Evolutionary conservation across 2,113 vertebrate genomes (phyloP).

Genomic region (Stegastes partitus): DNA sequence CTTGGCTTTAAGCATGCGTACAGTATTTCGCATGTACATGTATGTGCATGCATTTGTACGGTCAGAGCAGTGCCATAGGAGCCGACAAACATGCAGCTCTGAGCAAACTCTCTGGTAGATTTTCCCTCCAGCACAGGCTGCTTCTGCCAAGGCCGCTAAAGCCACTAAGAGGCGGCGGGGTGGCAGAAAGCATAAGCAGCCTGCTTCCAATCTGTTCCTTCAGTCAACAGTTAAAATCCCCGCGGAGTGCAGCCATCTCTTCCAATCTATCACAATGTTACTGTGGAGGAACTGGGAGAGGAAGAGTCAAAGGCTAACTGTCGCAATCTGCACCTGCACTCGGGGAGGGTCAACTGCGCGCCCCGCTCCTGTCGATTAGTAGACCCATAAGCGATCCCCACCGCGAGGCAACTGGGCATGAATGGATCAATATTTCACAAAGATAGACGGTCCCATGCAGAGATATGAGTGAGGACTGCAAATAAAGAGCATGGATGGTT

Average conservation of each 20-base stretch:
- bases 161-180: slow-evolving; percentile 37
- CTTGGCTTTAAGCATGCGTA: slow-evolving; percentile 11
- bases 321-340: slow-evolving; percentile 56
- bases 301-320: slow-evolving; percentile 70
- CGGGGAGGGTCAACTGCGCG: slow-evolving; percentile 29
- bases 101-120: slow-evolving; percentile 35
- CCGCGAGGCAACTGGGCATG: slow-evolving; percentile 33
- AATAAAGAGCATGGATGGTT: slow-evolving; percentile 8
- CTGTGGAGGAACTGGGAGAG: slow-evolving; percentile 33
- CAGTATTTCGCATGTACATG: slow-evolving; percentile 32
- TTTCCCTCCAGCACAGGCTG: slow-evolving; percentile 28
- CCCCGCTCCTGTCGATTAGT: slow-evolving; percentile 40
- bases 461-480: background rate
- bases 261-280: slow-evolving; percentile 59
- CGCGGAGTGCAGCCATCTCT: slow-evolving; percentile 42
- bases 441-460: slow-evolving; percentile 1
- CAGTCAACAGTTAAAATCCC: slow-evolving; percentile 72
- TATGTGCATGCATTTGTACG: slow-evolving; percentile 32
- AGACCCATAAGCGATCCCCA: slow-evolving; percentile 52
- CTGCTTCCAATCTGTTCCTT: slow-evolving; percentile 74
- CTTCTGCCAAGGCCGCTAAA: slow-evolving; percentile 59
- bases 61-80: slow-evolving; percentile 27
- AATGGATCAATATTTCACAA: slow-evolving; percentile 39
- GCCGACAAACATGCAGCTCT: slow-evolving; percentile 46
- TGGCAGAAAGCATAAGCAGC: slow-evolving; percentile 61